Evolutionary conservation across 1,140 invertebrate species (phyloP), one percentile per base, ranked within the genome.

Genomic region (Antheraea mylitta): DNA sequence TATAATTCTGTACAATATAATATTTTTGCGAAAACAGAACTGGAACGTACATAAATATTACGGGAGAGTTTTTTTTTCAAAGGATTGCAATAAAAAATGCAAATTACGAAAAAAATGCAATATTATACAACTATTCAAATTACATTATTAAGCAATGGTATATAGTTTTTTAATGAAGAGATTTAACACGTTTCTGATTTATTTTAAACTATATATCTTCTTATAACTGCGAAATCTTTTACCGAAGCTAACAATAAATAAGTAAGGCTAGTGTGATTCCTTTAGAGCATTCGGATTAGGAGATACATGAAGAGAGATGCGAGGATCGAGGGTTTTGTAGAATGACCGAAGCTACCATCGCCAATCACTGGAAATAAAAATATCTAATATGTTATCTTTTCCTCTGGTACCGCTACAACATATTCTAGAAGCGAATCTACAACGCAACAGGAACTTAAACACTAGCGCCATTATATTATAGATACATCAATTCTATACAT

Each of bases 261-360:
- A 83, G 76, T 83, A 78, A 75, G 63, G 53, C 74, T 82, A 84
- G 48, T 70, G 13, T 18, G 48, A 36, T n/a, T 64, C 18, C 48
- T 82, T 84, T 85, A 90, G 66, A 86, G 72, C 81, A 80, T 82
- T 78, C 88, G 88, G 18, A 90, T 81, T n/a, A 90, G 80, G 7
- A 90, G 78, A 64, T 90, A 90, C 73, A 88, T 89, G 9, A 87
- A 45, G 0, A 82, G 72, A 18, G 79, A 74, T 0, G 82, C 73
- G 0, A 80, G 69, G 45, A 64, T 67, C 0, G 75, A 70, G 0
- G 82, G 76, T 36, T 72, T 67, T 16, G 78, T 69, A 60, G 82
- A 76, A 66, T 78, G 73, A 22, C 18, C 60, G 60, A 9, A 22
- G 60, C 19, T 30, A 16, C 53, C 64, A 38, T 66, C 79, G 61